phyloP scores from a whole-genome alignment of 2,113 vertebrate species.

The Epinephelus lanceolatus region DNA sequence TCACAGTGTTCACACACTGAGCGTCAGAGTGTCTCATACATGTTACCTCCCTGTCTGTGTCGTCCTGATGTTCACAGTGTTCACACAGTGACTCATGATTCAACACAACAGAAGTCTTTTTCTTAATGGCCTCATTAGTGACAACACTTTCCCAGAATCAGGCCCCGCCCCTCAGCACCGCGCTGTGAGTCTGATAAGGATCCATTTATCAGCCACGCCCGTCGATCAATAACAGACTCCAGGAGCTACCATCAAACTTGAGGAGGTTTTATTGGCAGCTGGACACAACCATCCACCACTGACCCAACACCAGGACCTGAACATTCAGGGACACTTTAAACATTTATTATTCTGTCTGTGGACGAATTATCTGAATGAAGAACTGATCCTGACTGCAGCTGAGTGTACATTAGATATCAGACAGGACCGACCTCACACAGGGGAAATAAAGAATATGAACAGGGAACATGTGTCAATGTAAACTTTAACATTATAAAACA shows the following conservation, averaged over 20 bases:
- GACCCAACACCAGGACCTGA: background rate
- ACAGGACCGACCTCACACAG: too few relatives aligned
- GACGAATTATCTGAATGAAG: background rate
- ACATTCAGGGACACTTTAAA: background rate
- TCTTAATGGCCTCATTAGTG: conserved; percentile 35
- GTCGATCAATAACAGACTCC: background rate
- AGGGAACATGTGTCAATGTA: too few relatives aligned
- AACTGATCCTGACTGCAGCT: background rate
- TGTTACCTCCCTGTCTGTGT: background rate
- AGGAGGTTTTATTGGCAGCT: conserved; percentile 1
- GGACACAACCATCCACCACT: background rate
- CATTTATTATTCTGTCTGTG: background rate
- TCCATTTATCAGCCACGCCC: conserved; percentile 16
- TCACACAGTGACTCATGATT: conserved; percentile 53
- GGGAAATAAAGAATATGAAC: background rate
- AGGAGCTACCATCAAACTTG: background rate
- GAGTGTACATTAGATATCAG: too few relatives aligned
- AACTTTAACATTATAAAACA: too few relatives aligned
- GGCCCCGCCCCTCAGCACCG: too few relatives aligned
- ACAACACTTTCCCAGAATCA: conserved; percentile 40
- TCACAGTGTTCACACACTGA: too few relatives aligned
- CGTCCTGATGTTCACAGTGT: background rate
- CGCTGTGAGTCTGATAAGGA: conserved; percentile 4
- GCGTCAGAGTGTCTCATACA: background rate
- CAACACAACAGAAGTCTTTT: background rate